A percentile compares a stretch with the other conserved stretches of the same genome.
phyloP scores from a whole-genome alignment of 2,113 vertebrate species.

The Sterna hirundo region DNA sequence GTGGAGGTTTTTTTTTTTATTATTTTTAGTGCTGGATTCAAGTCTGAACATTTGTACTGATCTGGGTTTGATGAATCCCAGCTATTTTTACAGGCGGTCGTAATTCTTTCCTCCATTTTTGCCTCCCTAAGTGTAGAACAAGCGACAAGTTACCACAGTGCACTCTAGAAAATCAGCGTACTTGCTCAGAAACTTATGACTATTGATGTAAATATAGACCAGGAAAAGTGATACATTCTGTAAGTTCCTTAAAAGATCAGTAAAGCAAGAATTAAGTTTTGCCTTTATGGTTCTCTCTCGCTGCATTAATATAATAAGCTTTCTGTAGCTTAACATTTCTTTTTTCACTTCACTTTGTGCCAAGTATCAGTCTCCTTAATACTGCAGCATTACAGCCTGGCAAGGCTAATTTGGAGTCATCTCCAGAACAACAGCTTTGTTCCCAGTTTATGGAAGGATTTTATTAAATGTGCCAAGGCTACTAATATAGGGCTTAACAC shows the following conservation, averaged over 20 bases:
- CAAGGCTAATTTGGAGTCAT: neutral
- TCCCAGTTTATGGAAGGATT: neutral
- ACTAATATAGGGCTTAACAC: neutral
- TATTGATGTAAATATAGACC: neutral
- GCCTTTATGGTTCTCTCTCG: neutral
- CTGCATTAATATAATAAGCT: neutral
- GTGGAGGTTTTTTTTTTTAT: neutral
- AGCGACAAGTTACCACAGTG: neutral
- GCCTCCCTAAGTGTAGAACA: neutral
- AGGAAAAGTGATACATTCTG: neutral
- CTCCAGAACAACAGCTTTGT: neutral
- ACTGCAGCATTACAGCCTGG: neutral
- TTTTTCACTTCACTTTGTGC: neutral
- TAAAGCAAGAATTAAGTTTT: neutral
- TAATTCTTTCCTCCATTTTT: neutral
- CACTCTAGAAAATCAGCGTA: neutral
- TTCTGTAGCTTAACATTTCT: neutral
- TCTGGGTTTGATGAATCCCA: neutral
- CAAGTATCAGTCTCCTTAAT: neutral
- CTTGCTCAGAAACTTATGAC: neutral
- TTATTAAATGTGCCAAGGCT: neutral
- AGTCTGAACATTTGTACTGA: neutral
- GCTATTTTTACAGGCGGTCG: neutral
- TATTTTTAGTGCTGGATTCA: neutral
- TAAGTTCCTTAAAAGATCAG: neutral